These are phyloP conservation scores for Microcebus ravelobensis DNA, from an alignment of 2,113 vertebrate species.

Conservation along the genomic window DNA sequence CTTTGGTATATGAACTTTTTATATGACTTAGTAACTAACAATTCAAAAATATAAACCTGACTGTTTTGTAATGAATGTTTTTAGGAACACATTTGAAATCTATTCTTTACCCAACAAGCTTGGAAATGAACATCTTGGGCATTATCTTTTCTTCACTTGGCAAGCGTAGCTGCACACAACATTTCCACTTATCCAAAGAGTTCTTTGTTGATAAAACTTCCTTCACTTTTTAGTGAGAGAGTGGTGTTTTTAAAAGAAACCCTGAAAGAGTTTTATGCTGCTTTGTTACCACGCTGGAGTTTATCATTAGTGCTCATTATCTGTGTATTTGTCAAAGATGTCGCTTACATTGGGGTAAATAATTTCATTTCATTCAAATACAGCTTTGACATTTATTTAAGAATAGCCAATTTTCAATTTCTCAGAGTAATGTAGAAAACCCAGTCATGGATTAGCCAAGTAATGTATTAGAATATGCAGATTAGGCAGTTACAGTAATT, in stretches of 20 bases:
- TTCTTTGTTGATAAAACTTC: constrained; percentile 46
- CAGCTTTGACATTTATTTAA: constrained; percentile 55
- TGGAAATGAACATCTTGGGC: constrained; percentile 63
- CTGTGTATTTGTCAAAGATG: not conserved
- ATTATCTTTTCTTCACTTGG: constrained; percentile 69
- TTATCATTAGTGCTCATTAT: constrained; percentile 56
- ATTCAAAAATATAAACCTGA: constrained; percentile 66
- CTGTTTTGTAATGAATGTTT: constrained; percentile 70
- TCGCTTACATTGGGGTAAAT: constrained; percentile 18
- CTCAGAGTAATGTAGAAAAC: constrained; percentile 40
- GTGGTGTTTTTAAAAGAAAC: constrained; percentile 42
- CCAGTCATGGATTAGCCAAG: constrained; percentile 32
- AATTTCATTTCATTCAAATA: constrained; percentile 59
- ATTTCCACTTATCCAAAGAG: constrained; percentile 66
- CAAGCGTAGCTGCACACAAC: constrained; percentile 46
- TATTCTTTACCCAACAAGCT: constrained; percentile 69
- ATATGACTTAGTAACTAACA: constrained; percentile 72
- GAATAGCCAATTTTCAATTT: constrained; percentile 27
- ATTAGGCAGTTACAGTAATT: constrained; percentile 61
- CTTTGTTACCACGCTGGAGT: constrained; percentile 41
- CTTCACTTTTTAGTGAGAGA: constrained; percentile 57
- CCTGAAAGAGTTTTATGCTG: not conserved
- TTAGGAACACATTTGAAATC: constrained; percentile 68
- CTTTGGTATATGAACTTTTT: constrained; percentile 69
- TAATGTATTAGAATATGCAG: constrained; percentile 63